Evolutionary conservation across 2,113 vertebrate species (phyloP).

Genomic region (Oreochromis spilurus): DNA sequence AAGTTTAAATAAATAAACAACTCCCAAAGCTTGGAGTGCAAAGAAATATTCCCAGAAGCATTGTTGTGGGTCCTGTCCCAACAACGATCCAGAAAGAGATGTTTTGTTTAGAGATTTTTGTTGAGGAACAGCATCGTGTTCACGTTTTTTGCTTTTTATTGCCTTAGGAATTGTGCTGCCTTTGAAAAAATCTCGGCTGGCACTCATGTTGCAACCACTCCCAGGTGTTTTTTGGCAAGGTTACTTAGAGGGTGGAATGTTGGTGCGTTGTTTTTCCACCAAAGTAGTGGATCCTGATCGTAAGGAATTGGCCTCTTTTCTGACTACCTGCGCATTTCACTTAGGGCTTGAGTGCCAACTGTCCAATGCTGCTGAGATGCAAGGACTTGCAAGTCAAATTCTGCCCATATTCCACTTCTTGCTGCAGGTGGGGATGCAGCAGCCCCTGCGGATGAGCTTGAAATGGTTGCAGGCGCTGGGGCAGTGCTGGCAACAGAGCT

Average conservation of each 20-base stretch:
- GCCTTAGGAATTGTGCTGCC: not conserved
- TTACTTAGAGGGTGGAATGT: not conserved
- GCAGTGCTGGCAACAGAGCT: not conserved
- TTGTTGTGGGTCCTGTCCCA: not conserved
- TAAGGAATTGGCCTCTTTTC: constrained; percentile 11
- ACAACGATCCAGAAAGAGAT: not conserved
- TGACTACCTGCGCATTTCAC: not conserved
- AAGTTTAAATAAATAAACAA: not conserved
- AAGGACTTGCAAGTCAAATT: not conserved
- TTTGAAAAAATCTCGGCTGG: not conserved
- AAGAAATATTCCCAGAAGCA: not conserved
- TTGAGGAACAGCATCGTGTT: not conserved
- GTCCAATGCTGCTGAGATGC: not conserved
- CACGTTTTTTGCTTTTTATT: not conserved
- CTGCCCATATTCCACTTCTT: not conserved
- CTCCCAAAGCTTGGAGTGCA: not conserved
- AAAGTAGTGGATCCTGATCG: not conserved
- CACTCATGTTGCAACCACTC: not conserved
- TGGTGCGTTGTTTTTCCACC: not conserved
- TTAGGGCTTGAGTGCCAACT: not conserved
- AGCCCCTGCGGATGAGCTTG: not conserved
- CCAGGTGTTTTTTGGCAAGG: constrained; percentile 2
- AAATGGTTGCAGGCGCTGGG: not conserved
- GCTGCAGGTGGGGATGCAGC: not conserved
- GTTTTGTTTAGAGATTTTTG: not conserved